Evolutionary conservation across 2,797 vertebrate genomes (phyloP).

Genomic region (Emys orbicularis): DNA sequence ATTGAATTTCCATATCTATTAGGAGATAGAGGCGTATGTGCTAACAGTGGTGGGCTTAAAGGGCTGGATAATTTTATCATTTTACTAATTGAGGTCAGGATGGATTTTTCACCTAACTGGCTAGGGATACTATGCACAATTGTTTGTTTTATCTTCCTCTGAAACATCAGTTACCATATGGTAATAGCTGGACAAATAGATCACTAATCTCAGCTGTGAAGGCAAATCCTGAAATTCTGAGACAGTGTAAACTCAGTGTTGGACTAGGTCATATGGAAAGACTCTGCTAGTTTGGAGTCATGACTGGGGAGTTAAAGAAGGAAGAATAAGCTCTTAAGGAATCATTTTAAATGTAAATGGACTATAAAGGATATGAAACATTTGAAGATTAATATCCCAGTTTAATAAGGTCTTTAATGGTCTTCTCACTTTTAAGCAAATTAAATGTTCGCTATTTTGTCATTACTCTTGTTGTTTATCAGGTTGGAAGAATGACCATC

Average conservation of each 20-base stretch:
- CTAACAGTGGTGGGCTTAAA: not conserved
- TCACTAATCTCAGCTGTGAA: not conserved
- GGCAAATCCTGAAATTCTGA: not conserved
- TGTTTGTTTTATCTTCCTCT: not conserved
- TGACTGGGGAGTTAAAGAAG: not conserved
- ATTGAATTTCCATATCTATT: too few relatives aligned
- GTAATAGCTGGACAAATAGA: too few relatives aligned
- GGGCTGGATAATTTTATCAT: not conserved
- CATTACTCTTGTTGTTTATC: not conserved
- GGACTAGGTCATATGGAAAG: not conserved
- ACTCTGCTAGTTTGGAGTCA: rapidly evolving
- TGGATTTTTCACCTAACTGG: not conserved
- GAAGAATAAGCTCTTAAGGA: not conserved
- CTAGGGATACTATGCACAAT: not conserved
- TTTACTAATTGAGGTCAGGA: not conserved
- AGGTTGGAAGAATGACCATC: not conserved
- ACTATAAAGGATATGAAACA: not conserved
- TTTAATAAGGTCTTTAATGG: not conserved
- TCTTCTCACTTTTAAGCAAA: not conserved
- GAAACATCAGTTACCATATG: not conserved
- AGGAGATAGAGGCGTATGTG: not conserved
- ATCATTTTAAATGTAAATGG: not conserved
- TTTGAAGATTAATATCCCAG: not conserved
- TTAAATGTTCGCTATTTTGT: not conserved
- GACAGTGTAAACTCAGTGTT: not conserved